Percentiles rank a stretch among this genome's conserved stretches.
Conservation (phyloP, 2,888 invertebrate genomes). For the Lasioglossum calceatum region DNA sequence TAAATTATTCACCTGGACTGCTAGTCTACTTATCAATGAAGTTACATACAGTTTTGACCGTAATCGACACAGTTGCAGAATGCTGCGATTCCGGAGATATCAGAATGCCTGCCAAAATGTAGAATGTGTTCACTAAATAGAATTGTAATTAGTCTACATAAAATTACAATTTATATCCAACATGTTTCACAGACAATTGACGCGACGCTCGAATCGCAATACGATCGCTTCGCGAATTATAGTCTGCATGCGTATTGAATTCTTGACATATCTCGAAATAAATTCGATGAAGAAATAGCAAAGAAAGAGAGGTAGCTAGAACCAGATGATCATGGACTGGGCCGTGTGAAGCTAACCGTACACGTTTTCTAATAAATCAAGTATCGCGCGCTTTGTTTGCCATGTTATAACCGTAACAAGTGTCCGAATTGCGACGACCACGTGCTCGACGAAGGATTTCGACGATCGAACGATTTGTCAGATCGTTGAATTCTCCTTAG, state of each 20-base stretch:
- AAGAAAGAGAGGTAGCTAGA: slow-evolving; percentile 1
- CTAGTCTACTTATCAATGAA: neutral
- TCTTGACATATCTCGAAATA: slow-evolving; percentile 15
- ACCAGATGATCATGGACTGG: slow-evolving; percentile 39
- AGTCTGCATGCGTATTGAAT: slow-evolving; percentile 9
- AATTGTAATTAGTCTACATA: neutral
- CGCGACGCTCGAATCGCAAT: slow-evolving; percentile 23
- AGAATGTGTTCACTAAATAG: neutral
- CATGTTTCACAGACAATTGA: neutral
- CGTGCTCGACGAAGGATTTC: slow-evolving; percentile 20
- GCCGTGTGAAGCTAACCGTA: slow-evolving; percentile 29
- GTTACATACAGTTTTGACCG: neutral
- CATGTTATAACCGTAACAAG: slow-evolving; percentile 39
- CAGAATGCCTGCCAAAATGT: neutral
- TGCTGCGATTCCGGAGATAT: neutral
- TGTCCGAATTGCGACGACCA: slow-evolving; percentile 15
- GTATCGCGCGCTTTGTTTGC: slow-evolving; percentile 42
- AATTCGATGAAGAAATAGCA: slow-evolving; percentile 9
- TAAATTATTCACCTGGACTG: neutral
- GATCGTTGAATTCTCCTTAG: slow-evolving; percentile 30
- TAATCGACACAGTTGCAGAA: neutral
- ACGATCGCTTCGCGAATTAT: neutral
- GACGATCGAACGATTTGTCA: slow-evolving; percentile 11
- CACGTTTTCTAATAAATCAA: slow-evolving; percentile 25
- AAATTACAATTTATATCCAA: neutral